Base-by-base conservation (phyloP, 2,113 vertebrate species). In the Elephas maximus region DNA sequence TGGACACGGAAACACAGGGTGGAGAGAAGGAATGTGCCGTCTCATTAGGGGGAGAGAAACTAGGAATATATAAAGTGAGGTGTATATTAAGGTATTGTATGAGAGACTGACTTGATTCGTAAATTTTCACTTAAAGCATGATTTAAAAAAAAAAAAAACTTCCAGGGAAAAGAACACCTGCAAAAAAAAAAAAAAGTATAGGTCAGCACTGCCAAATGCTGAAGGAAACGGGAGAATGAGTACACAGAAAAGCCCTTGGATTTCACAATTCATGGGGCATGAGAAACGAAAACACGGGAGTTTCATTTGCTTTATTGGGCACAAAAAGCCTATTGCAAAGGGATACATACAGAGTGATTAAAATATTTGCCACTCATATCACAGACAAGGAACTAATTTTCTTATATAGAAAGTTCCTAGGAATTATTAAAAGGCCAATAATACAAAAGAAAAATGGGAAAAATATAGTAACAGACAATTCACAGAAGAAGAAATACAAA, bases 301-400 rank as follows among this genome's bases (percentile, higher is more conserved):
- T 57, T 79, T 24, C 5, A 14, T 30, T 79, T 69, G 53, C 62
- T 86, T 95, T 82, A 80, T 30, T 69, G 63, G 92, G 57, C 57
- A 90, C 82, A 77, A 30, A 23, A 76, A 62, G 73, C 53, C 23
- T n/a, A 48, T 48, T 33, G 44, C 57, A 33, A 79, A 87, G 48
- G 30, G 20, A 57, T 57, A 2, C 14, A 78, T 45, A 77, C 0
- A 53, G 21, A 82, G 62, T 14, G 41, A 51, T 77, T 77, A 44
- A 94, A 84, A 81, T 6, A 57, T 57, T 57, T 57, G 53, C 53
- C 12, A 57, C 53, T 17, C 11, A 57, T 57, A 57, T 57, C 53
- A 24, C 12, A 90, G 76, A 37, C 12, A 83, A 96, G 67, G 62
- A 92, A 24, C 11, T 82, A 10, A 6, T 94, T 94, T 94, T 95